These are phyloP conservation scores for Chaetodon auriga DNA, from an alignment of 2,113 vertebrate genomes.

Conservation along the genomic window DNA sequence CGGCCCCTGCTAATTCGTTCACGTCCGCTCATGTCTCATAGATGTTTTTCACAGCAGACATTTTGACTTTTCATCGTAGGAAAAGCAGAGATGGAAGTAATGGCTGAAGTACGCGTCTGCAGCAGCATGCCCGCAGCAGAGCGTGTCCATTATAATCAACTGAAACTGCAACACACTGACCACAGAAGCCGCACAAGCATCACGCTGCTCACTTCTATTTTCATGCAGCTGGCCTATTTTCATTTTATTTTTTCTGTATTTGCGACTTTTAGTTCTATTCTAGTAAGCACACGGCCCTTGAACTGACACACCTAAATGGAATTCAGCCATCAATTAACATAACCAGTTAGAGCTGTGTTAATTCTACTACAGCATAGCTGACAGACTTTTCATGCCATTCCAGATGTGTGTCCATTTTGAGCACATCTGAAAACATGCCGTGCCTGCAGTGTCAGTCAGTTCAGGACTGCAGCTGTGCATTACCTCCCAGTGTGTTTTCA, in stretches of 20 bases:
- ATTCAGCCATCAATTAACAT: not conserved
- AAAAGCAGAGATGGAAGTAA: not conserved
- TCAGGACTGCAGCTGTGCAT: not conserved
- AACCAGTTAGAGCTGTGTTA: not conserved
- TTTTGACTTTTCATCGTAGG: not conserved
- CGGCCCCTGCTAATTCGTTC: not conserved
- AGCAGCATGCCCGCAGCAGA: too few species aligned
- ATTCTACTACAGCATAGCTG: not conserved
- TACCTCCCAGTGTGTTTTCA: constrained; percentile 15
- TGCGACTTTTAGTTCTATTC: too few species aligned
- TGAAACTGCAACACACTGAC: too few species aligned
- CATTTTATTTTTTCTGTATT: too few species aligned
- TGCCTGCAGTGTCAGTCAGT: not conserved
- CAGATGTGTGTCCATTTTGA: too few species aligned
- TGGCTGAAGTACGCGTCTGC: too few species aligned
- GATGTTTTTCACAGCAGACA: not conserved
- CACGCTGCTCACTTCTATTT: not conserved
- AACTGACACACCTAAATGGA: not conserved
- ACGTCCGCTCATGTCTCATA: not conserved
- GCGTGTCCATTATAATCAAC: not conserved
- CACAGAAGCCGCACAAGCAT: not conserved
- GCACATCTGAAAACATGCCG: not conserved
- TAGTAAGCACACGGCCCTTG: not conserved
- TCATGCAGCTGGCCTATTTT: too few species aligned
- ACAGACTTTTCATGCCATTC: not conserved